Evolutionary conservation across 2,888 invertebrate species (phyloP), one percentile per base, ranked within the genome.

Genomic region (Dryadula phaetusa): DNA sequence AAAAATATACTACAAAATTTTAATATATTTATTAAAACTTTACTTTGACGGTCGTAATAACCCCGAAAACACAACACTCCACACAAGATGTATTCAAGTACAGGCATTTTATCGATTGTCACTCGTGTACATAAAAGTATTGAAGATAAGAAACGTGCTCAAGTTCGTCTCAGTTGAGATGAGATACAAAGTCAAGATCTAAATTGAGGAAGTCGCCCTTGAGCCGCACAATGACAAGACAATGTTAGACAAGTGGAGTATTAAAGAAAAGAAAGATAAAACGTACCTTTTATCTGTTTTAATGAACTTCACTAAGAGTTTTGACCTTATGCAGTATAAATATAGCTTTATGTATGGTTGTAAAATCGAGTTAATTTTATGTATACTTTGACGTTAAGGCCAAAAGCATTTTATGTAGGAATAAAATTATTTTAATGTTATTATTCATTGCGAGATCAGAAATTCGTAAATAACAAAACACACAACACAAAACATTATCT

Each of bases 61-160:
- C n/a, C 54, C 54, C 22, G 25, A 22, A 22, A 56, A 20, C 12
- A 14, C 42, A 16, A 20, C 28, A 7, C 56, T 47, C 32, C 6
- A 58, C 5, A 22, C 37, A 47, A 64, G 46, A 47, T 7, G 10
- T 37, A 25, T 64, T 37, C 37, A 49, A 46, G 54, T 37, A 47
- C 25, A 25, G 54, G 10, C 56, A 64, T 47, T 56, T 40, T 10
- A 64, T 56, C 40, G 56, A 58, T 47, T 46, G 14, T 40, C 47
- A 46, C 49, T 49, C 8, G 16, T 28, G 49, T 66, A 62, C 54
- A 62, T 62, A 62, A 66, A 47, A 56, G 58, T 44, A 42, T 44
- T 58, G 56, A 20, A 62, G 20, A 76, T 74, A 74, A 72, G 70
- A 66, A 77, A 84, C 85, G 87, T 85, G 88, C 80, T 77, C 72